Percentiles rank a stretch among this genome's conserved stretches.
Evolutionary conservation across 2,888 invertebrate genomes (phyloP).

Genomic region (Phrixothrix hirtus): DNA sequence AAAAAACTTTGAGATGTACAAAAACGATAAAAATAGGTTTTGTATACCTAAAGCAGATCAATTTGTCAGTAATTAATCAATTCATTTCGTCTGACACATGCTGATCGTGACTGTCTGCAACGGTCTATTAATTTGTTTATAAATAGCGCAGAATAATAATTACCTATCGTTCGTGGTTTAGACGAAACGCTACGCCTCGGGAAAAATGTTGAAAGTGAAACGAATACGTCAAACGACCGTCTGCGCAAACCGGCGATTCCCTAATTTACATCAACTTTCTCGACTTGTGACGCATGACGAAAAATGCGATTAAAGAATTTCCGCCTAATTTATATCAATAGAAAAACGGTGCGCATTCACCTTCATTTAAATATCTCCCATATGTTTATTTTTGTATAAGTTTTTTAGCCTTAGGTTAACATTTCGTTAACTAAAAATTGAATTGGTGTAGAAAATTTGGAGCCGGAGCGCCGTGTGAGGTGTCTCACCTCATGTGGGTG

Average conservation of each 20-base stretch:
- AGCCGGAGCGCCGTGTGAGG: constrained; percentile 25
- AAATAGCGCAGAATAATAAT: background rate
- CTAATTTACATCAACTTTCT: no score
- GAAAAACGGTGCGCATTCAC: background rate
- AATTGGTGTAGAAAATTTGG: constrained; percentile 7
- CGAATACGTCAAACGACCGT: no score
- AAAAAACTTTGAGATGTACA: no score
- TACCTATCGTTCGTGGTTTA: background rate
- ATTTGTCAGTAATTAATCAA: background rate
- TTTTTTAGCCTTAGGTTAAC: background rate
- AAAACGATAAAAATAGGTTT: no score
- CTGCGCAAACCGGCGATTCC: no score
- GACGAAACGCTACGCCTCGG: no score
- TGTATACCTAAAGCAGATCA: no score
- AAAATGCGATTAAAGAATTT: no score
- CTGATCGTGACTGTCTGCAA: background rate
- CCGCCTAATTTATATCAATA: background rate
- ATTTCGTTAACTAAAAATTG: no score
- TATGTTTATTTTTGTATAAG: background rate
- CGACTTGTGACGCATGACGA: no score
- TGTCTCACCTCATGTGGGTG: constrained; percentile 32
- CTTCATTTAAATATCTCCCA: background rate
- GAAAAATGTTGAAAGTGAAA: background rate
- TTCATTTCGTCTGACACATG: background rate
- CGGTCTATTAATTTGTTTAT: background rate